These are phyloP conservation scores for Umimayanthus kanabou DNA, from an alignment of 92 coral and sea anemone species.

Conservation along the genomic window DNA sequence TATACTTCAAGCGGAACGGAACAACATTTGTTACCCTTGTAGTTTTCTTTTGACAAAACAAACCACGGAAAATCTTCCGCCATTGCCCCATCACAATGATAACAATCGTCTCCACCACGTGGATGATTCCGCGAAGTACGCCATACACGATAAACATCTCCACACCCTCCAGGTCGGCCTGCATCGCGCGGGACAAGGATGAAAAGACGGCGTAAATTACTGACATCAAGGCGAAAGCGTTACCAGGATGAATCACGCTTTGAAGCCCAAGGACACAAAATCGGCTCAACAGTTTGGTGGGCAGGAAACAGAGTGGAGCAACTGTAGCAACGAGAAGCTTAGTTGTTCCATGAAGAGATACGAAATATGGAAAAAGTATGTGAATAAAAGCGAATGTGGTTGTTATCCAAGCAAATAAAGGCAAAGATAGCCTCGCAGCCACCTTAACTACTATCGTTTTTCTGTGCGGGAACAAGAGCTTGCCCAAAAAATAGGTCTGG, in stretches of 20 bases:
- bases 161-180: too few species aligned
- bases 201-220: not conserved
- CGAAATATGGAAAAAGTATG: constrained; percentile 21
- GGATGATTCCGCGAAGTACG: too few species aligned
- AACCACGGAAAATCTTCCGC: too few species aligned
- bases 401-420: constrained; percentile 11
- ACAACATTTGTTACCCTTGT: too few species aligned
- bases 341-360: not conserved
- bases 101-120: too few species aligned
- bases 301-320: constrained; percentile 28
- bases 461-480: not conserved
- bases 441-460: not conserved
- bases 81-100: too few species aligned
- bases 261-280: constrained; percentile 25
- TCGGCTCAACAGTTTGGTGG: constrained; percentile 19
- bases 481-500: constrained; percentile 3
- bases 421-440: constrained; percentile 3
- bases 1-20: too few species aligned
- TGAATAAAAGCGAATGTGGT: constrained; percentile 18
- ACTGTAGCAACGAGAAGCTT: constrained; percentile 22
- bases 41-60: too few species aligned
- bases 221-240: constrained; percentile 26
- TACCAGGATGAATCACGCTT: not conserved
- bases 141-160: too few species aligned
- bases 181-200: too few species aligned